Base-by-base conservation (phyloP, 2,113 vertebrate species). In the Phalacrocorax aristotelis region DNA sequence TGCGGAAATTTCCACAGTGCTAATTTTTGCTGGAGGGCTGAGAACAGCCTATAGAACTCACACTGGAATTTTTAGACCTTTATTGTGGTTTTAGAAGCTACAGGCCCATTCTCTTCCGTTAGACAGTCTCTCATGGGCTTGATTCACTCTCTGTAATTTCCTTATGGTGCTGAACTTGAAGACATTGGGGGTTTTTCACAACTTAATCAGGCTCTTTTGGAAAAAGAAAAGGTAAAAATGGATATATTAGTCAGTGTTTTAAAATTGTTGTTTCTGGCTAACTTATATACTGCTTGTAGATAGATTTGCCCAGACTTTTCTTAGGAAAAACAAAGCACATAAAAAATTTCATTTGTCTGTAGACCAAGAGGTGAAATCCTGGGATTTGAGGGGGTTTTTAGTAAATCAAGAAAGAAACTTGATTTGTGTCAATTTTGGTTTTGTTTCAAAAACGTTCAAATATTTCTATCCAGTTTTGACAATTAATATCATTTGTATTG, bases 111-210 rank as follows among this genome's bases (percentile, higher is more conserved):
- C 34, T 34, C 54, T 89, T 85, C 93, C 90, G 66, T 58, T 88
- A 66, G 48, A 78, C 44, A 70, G 23, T 66, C 36, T 91, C 89
- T 93, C 89, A 48, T 38, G 89, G 89, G 78, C 42, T 95, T 70
- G 62, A 82, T 91, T 83, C 54, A 83, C 89, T 83, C 83, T 96
- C 92, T 87, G 94, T 94, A 89, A 87, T 80, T 89, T 91, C 84
- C 78, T 70, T 7, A 7, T 82, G 62, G 74, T 70, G 40, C 49
- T 95, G 92, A 97, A 95, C 81, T 95, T 91, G 77, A 66, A 95
- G 66, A 77, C n/a, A 20, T 13, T 8, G 8, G 5, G 5, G 62
- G 94, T 83, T 44, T 91, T 94, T 83, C 70, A 93, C 54, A 95
- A 54, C 42, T 93, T 93, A 70, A 89, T 87, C 78, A 58, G 29